These are phyloP conservation scores for Jaculus jaculus DNA, from an alignment of 2,113 vertebrate genomes.

Conservation along the genomic window DNA sequence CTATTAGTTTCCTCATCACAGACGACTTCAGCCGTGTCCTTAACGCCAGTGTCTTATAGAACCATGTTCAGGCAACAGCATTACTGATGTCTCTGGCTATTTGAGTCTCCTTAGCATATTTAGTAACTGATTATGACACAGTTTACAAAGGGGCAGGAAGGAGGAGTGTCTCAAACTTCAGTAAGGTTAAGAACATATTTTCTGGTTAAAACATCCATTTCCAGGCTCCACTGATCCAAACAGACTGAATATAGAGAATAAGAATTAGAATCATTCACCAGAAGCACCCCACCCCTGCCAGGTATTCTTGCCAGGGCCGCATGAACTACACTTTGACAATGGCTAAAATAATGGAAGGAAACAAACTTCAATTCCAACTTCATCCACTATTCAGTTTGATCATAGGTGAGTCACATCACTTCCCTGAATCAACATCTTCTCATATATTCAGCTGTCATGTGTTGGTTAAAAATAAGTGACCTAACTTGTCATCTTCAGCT, in stretches of 20 bases:
- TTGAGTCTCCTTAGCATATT: background rate
- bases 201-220: background rate
- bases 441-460: fast-evolving
- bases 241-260: background rate
- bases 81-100: background rate
- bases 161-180: background rate
- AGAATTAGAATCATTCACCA: background rate
- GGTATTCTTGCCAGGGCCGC: background rate
- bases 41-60: background rate
- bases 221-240: background rate
- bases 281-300: no score
- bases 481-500: background rate
- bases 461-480: background rate
- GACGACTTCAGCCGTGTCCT: background rate
- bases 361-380: background rate
- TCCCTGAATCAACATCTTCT: background rate
- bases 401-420: background rate
- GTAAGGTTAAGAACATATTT: background rate
- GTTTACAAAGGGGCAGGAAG: no score
- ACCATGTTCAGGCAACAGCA: fast-evolving
- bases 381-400: background rate
- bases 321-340: background rate
- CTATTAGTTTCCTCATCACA: no score
- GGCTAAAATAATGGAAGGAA: background rate
- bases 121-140: no score